A percentile compares a stretch with the other conserved stretches of the same genome.
Evolutionary conservation across 1,140 invertebrate genomes (phyloP).

Genomic region (Rhopalosiphum maidis): DNA sequence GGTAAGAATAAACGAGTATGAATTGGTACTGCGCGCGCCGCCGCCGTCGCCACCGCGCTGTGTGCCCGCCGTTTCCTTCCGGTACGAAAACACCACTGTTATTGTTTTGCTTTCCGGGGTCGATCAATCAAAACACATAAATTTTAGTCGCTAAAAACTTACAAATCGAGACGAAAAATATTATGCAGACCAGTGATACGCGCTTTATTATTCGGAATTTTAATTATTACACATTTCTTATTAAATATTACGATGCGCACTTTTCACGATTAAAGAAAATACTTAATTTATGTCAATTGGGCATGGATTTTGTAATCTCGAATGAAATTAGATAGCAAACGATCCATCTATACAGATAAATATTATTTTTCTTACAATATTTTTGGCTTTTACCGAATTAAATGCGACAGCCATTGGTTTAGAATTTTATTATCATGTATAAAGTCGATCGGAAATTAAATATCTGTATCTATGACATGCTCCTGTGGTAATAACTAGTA

Average conservation of each 20-base stretch:
- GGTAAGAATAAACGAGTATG: background rate
- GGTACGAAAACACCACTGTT: background rate
- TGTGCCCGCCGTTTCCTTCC: background rate
- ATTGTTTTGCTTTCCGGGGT: background rate
- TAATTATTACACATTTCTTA: background rate
- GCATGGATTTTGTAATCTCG: background rate
- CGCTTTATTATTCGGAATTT: background rate
- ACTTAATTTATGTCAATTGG: background rate
- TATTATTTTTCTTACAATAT: background rate
- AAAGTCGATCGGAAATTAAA: too few species aligned
- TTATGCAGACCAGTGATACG: background rate
- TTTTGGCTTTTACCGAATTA: too few species aligned
- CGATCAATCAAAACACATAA: constrained; percentile 20
- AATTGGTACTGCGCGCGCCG: background rate
- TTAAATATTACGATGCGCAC: background rate
- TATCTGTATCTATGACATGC: too few species aligned
- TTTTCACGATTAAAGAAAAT: background rate
- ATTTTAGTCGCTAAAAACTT: background rate
- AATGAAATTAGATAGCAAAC: background rate
- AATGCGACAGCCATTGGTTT: too few species aligned
- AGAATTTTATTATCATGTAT: too few species aligned
- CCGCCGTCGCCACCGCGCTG: background rate
- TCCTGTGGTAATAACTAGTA: too few species aligned
- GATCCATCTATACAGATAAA: background rate
- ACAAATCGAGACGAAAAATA: background rate